Evolutionary conservation across 2,113 vertebrate species (phyloP).

Genomic region (Cisticola juncidis): DNA sequence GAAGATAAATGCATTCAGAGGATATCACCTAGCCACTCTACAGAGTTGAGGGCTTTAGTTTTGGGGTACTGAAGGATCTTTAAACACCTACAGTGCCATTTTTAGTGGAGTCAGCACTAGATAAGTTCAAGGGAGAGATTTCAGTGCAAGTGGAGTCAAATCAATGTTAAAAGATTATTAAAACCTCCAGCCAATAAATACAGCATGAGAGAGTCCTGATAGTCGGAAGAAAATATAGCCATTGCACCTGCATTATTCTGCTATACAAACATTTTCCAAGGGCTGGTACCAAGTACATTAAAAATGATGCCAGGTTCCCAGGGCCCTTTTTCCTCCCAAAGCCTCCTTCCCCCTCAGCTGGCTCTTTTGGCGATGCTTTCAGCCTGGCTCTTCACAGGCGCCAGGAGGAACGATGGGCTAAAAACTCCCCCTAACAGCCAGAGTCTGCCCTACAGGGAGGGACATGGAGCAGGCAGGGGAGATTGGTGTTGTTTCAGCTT

Average conservation of each 20-base stretch:
- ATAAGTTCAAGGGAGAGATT: neutral
- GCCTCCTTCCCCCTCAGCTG: neutral
- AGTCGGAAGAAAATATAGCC: neutral
- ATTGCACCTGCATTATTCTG: neutral
- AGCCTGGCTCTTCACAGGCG: neutral
- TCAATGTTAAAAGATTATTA: neutral
- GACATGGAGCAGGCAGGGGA: neutral
- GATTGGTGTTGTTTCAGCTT: neutral
- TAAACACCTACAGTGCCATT: neutral
- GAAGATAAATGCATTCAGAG: neutral
- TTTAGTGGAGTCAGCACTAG: neutral
- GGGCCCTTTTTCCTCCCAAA: neutral
- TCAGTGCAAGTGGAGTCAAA: neutral
- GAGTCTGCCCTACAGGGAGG: neutral
- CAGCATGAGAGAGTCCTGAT: neutral
- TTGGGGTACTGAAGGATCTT: neutral
- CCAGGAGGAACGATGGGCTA: rapidly evolving
- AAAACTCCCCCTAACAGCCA: neutral
- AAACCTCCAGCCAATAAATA: neutral
- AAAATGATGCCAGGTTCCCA: conserved; percentile 25
- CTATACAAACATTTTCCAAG: conserved; percentile 9
- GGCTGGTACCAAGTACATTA: conserved; percentile 13
- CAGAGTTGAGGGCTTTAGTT: neutral
- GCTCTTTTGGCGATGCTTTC: neutral
- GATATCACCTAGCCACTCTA: neutral